Conservation (phyloP, 2,113 vertebrate genomes). For the Rhizomys pruinosus region DNA sequence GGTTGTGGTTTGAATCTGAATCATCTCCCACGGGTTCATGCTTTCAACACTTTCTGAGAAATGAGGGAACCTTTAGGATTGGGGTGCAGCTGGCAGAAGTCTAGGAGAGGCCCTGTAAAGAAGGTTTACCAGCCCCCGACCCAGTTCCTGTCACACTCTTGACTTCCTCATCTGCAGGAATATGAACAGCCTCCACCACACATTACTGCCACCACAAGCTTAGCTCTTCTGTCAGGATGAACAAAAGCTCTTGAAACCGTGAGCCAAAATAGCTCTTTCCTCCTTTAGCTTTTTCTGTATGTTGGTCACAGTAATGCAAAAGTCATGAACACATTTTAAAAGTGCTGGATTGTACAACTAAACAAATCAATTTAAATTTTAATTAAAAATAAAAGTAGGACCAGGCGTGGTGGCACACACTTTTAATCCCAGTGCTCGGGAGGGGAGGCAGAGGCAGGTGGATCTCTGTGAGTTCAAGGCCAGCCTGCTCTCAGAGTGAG, state of each 20-base stretch:
- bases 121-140: not conserved
- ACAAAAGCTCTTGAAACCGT: not conserved
- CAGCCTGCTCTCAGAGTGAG: too few relatives aligned
- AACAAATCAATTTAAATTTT: not conserved
- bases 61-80: not conserved
- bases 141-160: not conserved
- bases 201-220: not conserved
- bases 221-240: not conserved
- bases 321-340: not conserved
- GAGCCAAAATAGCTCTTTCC: not conserved
- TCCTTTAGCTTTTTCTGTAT: not conserved
- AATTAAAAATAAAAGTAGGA: not conserved
- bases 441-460: too few relatives aligned
- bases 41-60: not conserved
- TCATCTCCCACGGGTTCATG: not conserved
- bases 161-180: not conserved
- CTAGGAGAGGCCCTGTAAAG: too few relatives aligned
- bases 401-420: too few relatives aligned
- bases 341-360: not conserved
- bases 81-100: not conserved
- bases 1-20: not conserved
- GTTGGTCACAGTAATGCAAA: not conserved
- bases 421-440: too few relatives aligned
- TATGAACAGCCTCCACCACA: not conserved
- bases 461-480: too few relatives aligned